Evolutionary conservation across 2,888 invertebrate species (phyloP).

Genomic region (Chalcis sispes): DNA sequence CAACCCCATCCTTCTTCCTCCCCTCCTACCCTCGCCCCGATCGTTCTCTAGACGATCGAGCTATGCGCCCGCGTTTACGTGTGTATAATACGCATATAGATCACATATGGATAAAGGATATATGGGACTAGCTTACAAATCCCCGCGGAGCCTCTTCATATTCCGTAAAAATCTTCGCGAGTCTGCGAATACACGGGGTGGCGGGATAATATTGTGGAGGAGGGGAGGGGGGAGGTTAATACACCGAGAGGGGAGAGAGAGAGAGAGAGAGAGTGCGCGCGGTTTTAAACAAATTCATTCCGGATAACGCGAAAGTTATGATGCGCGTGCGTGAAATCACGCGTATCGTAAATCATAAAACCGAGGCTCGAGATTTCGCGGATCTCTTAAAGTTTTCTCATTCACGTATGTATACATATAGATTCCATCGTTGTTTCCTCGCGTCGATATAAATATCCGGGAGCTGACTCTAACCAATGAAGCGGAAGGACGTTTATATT

Average conservation of each 20-base stretch:
- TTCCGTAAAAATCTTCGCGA: constrained; percentile 67
- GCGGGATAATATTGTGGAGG: too few species aligned
- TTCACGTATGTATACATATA: too few species aligned
- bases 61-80: too few species aligned
- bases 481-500: constrained; percentile 53
- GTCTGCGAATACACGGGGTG: too few species aligned
- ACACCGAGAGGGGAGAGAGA: too few species aligned
- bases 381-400: constrained; percentile 51
- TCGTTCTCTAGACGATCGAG: too few species aligned
- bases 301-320: constrained; percentile 19
- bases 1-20: neutral
- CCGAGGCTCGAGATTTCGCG: neutral
- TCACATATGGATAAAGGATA: constrained; percentile 66
- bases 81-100: constrained; percentile 44
- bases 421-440: constrained; percentile 25
- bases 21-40: too few species aligned
- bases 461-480: constrained; percentile 45
- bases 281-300: constrained; percentile 64
- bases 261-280: too few species aligned
- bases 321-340: constrained; percentile 3
- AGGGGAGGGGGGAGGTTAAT: too few species aligned
- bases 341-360: constrained; percentile 47
- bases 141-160: constrained; percentile 66
- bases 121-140: constrained; percentile 68
- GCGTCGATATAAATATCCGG: constrained; percentile 38